Evolutionary conservation across 2,113 vertebrate species (phyloP), one percentile per base, ranked within the genome.

Genomic region (Capreolus pygargus): DNA sequence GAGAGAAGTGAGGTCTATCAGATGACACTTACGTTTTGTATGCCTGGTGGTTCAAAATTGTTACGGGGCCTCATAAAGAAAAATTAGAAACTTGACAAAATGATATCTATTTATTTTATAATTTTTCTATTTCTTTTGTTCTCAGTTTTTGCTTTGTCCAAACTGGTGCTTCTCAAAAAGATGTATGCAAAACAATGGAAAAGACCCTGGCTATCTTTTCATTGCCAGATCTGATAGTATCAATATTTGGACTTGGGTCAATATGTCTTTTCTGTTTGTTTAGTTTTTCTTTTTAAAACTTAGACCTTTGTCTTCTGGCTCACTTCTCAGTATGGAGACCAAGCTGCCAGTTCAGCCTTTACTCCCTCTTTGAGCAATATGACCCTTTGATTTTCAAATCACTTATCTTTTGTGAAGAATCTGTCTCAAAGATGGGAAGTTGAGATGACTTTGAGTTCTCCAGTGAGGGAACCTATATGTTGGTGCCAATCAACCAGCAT

Each of bases 371-470:
- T 76, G 67, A 96, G 16, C 45, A 76, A 76, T 27, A 39, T 76
- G 39, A 76, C 39, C 39, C 70, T 76, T 91, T 88, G 95, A 95
- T 97, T 97, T 97, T 91, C 33, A 67, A 74, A 95, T 94, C 33
- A 64, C 45, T 98, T 93, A 67, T 54, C 70, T 58, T 52, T 58
- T 87, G 79, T 94, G 50, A 96, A 94, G 86, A 89, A 27, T 94
- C 89, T 85, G 89, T 92, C 95, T 97, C 74, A 84, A 85, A 90
- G 92, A 90, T 79, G 60, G 91, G 79, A 97, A 95, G 50, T 9
- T 87, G 79, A 96, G 95, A 94, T 93, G 86, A 89, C 86, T 88
- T 36, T 85, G 19, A 70, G 58, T 92, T 95, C 76, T 89, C n/a
- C 93, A 97, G 19, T 30, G 86, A 90, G 39, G 36, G 30, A 85